phyloP scores from a whole-genome alignment of 2,797 vertebrate species.

The Triplophysa yarkandensis region DNA sequence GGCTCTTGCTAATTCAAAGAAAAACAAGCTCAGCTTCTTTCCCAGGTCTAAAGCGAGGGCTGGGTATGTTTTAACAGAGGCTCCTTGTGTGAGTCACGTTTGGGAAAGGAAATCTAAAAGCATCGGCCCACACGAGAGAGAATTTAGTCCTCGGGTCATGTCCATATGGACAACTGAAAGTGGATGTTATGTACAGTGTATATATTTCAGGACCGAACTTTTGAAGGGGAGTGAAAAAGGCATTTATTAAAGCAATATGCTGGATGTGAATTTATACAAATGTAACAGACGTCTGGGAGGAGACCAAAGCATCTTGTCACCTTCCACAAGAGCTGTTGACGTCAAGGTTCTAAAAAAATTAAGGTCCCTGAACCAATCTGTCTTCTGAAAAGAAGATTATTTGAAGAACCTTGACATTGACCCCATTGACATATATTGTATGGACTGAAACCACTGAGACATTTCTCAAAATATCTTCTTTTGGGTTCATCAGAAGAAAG shows the following conservation, averaged over 20 bases:
- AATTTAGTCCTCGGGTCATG: constrained; percentile 26
- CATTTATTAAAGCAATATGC: not conserved
- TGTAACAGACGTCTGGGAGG: not conserved
- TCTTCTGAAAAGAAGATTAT: too few species aligned
- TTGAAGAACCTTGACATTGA: too few species aligned
- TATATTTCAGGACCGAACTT: constrained; percentile 9
- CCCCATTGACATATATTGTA: too few species aligned
- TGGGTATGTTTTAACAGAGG: constrained; percentile 73
- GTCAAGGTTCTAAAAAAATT: too few species aligned
- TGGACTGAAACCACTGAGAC: too few species aligned
- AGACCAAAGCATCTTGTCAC: constrained; percentile 2
- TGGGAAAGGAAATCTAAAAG: constrained; percentile 64
- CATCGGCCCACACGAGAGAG: constrained; percentile 27
- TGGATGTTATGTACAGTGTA: not conserved
- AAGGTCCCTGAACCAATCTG: too few species aligned
- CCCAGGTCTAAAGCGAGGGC: constrained; percentile 72
- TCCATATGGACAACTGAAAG: constrained; percentile 28
- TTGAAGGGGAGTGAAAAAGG: not conserved
- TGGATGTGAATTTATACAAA: not conserved
- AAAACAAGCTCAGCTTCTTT: constrained; percentile 76
- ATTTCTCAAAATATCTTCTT: too few species aligned
- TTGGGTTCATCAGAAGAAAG: too few species aligned
- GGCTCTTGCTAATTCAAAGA: constrained; percentile 63
- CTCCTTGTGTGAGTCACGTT: constrained; percentile 78
- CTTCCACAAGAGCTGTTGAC: not conserved